These are phyloP conservation scores for Glareola pratincola DNA, from an alignment of 2,113 vertebrate genomes.

Conservation along the genomic window DNA sequence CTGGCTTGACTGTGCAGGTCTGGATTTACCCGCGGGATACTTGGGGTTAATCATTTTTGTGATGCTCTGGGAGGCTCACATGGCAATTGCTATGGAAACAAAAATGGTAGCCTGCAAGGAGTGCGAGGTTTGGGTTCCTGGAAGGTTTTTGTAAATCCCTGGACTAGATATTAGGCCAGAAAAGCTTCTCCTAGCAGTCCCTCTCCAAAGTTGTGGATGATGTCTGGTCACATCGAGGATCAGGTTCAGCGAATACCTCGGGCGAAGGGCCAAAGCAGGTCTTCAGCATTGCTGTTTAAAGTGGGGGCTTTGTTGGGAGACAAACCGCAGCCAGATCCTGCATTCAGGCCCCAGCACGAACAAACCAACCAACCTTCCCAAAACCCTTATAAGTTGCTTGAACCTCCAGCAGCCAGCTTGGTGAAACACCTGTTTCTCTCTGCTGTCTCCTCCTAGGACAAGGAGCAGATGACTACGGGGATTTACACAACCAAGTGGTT, in stretches of 20 bases:
- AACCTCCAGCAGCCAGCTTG: not conserved
- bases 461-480: conserved; percentile 90
- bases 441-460: conserved; percentile 76
- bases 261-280: not conserved
- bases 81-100: not conserved
- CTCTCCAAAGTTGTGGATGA: not conserved
- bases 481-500: conserved; percentile 97
- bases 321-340: not conserved
- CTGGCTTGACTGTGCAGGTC: not conserved
- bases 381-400: not conserved
- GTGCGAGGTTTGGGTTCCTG: not conserved
- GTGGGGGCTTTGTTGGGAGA: not conserved
- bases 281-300: not conserved
- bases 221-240: rapidly evolving
- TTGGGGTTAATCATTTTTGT: not conserved
- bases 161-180: not conserved
- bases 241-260: not conserved
- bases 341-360: not conserved
- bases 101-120: not conserved
- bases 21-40: not conserved
- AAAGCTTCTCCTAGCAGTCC: not conserved
- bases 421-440: not conserved
- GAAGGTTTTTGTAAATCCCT: not conserved
- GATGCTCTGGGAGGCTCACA: rapidly evolving
- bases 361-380: not conserved